Percentiles rank a stretch among this genome's conserved stretches.
These are phyloP conservation scores for Cepphus grylle DNA, from an alignment of 2,113 vertebrate genomes.

Conservation along the genomic window DNA sequence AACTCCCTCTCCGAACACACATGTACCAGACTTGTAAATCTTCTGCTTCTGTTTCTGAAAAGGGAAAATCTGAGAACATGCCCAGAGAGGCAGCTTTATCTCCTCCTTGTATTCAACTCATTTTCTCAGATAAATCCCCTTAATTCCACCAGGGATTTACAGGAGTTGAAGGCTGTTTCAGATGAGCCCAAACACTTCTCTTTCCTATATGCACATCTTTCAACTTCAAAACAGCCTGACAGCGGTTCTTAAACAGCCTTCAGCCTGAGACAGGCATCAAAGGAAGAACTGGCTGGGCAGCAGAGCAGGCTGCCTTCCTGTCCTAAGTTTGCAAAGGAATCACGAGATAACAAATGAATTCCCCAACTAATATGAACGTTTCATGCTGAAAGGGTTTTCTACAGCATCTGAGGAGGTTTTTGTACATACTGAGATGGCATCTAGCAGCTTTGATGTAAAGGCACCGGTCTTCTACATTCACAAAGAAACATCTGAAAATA, in stretches of 20 bases:
- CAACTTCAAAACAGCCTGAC: background rate
- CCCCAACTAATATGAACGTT: background rate
- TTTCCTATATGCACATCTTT: background rate
- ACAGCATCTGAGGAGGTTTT: background rate
- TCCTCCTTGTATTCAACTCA: background rate
- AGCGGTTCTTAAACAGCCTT: background rate
- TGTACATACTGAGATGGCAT: background rate
- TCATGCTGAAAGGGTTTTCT: background rate
- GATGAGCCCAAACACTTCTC: background rate
- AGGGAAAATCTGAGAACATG: background rate
- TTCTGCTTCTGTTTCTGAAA: background rate
- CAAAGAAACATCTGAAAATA: background rate
- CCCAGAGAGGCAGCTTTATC: background rate
- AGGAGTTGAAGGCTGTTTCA: background rate
- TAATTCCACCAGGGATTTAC: background rate
- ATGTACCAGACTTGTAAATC: background rate
- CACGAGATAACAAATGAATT: background rate
- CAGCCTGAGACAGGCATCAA: background rate
- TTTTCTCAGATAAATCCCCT: background rate
- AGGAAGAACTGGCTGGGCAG: background rate
- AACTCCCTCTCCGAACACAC: accelerated
- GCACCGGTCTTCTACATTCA: background rate
- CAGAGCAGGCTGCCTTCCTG: background rate
- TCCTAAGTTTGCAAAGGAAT: background rate
- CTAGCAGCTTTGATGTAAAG: background rate